Percentiles rank a stretch among this genome's conserved stretches.
phyloP scores from a whole-genome alignment of 2,113 vertebrate genomes.

The Polypterus bichir region DNA sequence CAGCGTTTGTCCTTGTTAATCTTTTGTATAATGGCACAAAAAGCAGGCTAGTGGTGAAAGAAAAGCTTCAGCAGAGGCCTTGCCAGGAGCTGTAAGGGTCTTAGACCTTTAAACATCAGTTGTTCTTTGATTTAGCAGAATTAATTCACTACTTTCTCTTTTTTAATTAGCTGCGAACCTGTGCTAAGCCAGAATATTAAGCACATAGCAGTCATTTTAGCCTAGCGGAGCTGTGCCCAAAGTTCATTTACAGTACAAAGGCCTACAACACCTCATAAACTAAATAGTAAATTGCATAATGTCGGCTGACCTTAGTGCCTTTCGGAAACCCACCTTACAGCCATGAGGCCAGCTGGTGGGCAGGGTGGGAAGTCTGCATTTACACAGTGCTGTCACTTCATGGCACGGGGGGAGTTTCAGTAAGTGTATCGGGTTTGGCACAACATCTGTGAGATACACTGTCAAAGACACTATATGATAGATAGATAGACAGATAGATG shows the following conservation, averaged over 20 bases:
- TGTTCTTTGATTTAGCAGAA: background rate
- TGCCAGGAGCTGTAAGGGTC: background rate
- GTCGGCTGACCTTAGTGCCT: background rate
- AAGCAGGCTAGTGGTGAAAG: background rate
- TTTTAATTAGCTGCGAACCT: background rate
- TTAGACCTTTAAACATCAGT: background rate
- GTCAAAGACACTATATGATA: no score
- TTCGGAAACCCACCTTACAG: no score
- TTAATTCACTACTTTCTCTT: no score
- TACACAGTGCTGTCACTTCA: no score
- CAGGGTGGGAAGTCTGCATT: no score
- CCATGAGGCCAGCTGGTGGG: no score
- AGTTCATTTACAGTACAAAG: background rate
- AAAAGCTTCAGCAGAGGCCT: background rate
- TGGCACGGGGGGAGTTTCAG: no score
- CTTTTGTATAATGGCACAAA: constrained; percentile 10
- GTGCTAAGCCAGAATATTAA: background rate
- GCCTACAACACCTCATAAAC: background rate
- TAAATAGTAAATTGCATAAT: background rate
- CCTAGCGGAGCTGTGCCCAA: background rate
- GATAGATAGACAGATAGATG: no score
- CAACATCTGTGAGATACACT: no score
- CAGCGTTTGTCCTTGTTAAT: background rate
- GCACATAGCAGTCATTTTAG: background rate
- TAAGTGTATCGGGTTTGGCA: no score